These are phyloP conservation scores for Rhincodon typus DNA, from an alignment of 2,797 vertebrate genomes.

Conservation along the genomic window DNA sequence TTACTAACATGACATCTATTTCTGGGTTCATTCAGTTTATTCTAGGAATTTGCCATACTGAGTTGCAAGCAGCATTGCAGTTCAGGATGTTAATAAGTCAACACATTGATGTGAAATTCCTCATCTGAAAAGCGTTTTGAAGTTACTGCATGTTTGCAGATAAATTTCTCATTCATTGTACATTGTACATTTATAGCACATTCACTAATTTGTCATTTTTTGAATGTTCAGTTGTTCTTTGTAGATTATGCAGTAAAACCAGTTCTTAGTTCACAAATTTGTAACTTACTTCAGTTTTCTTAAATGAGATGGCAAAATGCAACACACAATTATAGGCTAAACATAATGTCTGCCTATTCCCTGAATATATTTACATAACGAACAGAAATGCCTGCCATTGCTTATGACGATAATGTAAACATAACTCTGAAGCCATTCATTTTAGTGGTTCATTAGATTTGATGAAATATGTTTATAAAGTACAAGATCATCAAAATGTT, in stretches of 20 bases:
- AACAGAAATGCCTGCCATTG: not conserved
- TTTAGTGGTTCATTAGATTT: constrained; percentile 70
- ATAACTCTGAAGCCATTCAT: constrained; percentile 27
- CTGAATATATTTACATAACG: not conserved
- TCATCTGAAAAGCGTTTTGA: not conserved
- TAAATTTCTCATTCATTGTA: not conserved
- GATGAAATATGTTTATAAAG: constrained; percentile 59
- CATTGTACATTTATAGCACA: not conserved
- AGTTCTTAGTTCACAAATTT: not conserved
- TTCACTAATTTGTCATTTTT: not conserved
- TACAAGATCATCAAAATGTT: constrained; percentile 59
- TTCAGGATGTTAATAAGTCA: not conserved
- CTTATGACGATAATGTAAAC: constrained; percentile 30
- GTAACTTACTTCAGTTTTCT: not conserved
- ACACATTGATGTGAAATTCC: not conserved
- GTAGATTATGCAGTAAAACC: not conserved
- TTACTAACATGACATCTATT: not conserved
- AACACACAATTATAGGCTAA: not conserved
- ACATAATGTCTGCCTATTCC: not conserved
- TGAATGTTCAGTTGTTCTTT: not conserved
- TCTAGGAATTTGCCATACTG: not conserved
- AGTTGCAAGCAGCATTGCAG: not conserved
- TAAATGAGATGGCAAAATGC: not conserved
- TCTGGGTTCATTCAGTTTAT: not conserved
- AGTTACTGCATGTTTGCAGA: not conserved